phyloP scores from a whole-genome alignment of 1,140 invertebrate genomes.

The Caligus rogercresseyi region DNA sequence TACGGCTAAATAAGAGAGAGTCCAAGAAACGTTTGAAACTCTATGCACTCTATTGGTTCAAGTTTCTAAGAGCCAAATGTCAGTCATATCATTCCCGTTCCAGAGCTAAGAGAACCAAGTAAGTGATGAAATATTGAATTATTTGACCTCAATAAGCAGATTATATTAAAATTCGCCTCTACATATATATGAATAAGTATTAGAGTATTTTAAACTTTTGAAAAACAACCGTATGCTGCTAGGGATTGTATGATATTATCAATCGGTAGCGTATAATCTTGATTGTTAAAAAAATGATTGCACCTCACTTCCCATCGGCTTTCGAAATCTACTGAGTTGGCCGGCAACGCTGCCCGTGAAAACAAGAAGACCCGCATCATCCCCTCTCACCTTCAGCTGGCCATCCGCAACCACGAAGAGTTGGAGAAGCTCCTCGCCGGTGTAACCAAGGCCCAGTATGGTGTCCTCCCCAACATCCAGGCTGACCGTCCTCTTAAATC shows the following conservation, averaged over 20 bases:
- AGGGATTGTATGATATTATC: conserved; percentile 38
- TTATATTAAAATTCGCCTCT: too few species aligned
- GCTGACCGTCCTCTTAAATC: conserved; percentile 50
- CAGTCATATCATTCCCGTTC: too few species aligned
- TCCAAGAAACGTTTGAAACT: too few species aligned
- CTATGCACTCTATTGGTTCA: too few species aligned
- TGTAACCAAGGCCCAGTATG: conserved; percentile 47
- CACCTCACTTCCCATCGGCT: conserved; percentile 36
- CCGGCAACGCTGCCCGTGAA: conserved; percentile 25
- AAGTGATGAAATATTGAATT: too few species aligned
- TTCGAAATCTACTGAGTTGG: conserved; percentile 42
- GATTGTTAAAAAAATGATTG: too few species aligned
- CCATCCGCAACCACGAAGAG: conserved; percentile 35
- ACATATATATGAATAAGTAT: conserved; percentile 39
- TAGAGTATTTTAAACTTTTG: conserved; percentile 27
- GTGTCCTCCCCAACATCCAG: conserved; percentile 46
- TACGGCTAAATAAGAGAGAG: too few species aligned
- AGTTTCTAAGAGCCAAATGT: too few species aligned
- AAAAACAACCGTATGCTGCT: conserved; percentile 34
- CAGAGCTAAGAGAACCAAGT: too few species aligned
- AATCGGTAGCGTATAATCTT: conserved; percentile 37
- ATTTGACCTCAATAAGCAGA: too few species aligned
- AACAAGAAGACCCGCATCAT: conserved; percentile 32
- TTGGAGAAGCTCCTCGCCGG: conserved; percentile 36
- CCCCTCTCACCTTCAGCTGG: conserved; percentile 35